Evolutionary conservation across 2,888 invertebrate species (phyloP), one percentile per base, ranked within the genome.

Genomic region (Rhogogaster chlorosoma): DNA sequence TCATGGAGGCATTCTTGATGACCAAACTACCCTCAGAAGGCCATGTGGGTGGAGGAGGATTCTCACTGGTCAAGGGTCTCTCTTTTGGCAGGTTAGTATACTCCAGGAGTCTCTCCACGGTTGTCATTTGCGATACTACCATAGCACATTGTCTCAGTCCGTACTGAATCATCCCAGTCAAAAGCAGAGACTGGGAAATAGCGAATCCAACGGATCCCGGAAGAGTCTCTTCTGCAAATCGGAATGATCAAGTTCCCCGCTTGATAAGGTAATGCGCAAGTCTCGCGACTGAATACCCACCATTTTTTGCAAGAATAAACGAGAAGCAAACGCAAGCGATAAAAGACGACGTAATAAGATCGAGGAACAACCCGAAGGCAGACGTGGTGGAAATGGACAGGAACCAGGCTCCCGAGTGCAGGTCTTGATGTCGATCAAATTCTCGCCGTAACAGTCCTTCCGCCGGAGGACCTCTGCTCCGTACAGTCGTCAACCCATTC

Each of bases 401-500:
- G 90, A 95, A 96, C 94, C 96, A 97, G 0, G 97, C 95, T 73
- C 96, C 95, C 0, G 96, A 95, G 91, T 97, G 97, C 1, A 95
- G 92, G 90, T 97, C 95, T 95, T 96, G 93, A 86, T 96, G 94
- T 42, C 92, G 91, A 90, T 97, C 97, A 89, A 98, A 97, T 89
- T 97, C 96, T 87, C 95, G 94, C 73, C 95, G 95, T 84, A 99
- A 95, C 89, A 96, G 94, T 86, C 95, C 94, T 92, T 97, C 95
- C 12, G 94, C 94, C 1, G 92, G 89, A 1, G 96, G 95, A 18
- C 96, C 95, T 4, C 97, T 96, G 2, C 98, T 97, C 87, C 99
- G 95, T 85, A 99, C 98, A 0, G 98, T 98, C 53, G 97, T 95
- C 45, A 99, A 95, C 0, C 99, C 99, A 87, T 96, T 96, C 2